Conservation (phyloP, 2,113 vertebrate genomes). For the Oreochromis aureus region DNA sequence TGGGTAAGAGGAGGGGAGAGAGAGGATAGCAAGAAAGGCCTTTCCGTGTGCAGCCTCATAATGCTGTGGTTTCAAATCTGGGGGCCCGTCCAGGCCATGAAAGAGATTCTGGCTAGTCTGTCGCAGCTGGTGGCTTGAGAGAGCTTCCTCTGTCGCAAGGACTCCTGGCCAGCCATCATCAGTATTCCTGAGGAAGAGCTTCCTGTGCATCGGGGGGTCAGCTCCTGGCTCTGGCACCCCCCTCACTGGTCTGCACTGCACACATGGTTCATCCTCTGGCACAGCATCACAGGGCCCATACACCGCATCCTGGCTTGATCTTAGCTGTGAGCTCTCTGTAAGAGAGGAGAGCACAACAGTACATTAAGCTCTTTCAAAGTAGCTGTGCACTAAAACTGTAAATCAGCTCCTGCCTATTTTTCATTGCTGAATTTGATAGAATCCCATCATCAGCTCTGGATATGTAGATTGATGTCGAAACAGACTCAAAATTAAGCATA, state of each 20-base stretch:
- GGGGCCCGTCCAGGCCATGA: constrained; percentile 52
- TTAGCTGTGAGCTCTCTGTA: constrained; percentile 25
- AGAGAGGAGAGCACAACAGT: constrained; percentile 1
- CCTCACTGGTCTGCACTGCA: constrained; percentile 26
- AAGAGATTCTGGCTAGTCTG: constrained; percentile 68
- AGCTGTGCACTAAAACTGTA: not conserved
- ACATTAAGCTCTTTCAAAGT: constrained; percentile 4
- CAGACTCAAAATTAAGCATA: constrained; percentile 12
- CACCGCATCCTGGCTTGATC: constrained; percentile 17
- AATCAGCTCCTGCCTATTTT: not conserved
- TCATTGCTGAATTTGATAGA: constrained; percentile 2
- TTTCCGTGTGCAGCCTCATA: constrained; percentile 60
- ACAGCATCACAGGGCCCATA: constrained; percentile 57
- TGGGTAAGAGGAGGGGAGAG: constrained; percentile 16
- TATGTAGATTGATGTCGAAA: constrained; percentile 29
- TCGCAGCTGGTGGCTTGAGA: constrained; percentile 75
- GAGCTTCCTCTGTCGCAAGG: constrained; percentile 69
- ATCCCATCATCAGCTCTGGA: constrained; percentile 3
- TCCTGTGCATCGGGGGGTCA: constrained; percentile 66
- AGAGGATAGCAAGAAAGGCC: constrained; percentile 21
- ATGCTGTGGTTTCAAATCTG: constrained; percentile 53
- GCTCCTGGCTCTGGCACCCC: constrained; percentile 26
- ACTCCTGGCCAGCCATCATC: constrained; percentile 61
- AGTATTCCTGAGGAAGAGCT: constrained; percentile 74
- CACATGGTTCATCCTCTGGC: constrained; percentile 67